Evolutionary conservation across 2,113 vertebrate species (phyloP), one percentile per base, ranked within the genome.

Genomic region (Nannospalax galili): DNA sequence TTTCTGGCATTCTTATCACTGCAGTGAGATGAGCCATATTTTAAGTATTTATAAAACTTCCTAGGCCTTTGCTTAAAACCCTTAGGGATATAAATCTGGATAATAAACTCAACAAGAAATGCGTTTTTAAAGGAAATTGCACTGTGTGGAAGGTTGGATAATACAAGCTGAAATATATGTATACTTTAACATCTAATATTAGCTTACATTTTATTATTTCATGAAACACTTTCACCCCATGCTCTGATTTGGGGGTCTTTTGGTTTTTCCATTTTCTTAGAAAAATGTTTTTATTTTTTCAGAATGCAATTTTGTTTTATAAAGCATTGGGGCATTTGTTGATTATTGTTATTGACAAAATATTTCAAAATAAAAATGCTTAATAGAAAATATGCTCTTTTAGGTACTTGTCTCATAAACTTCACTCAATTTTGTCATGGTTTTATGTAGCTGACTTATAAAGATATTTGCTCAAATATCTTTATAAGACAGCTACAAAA

Each of bases 21-120:
- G 48, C 45, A 74, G 28, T 79, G 60, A 94, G 74, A 91, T 84
- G 75, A 90, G 20, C 78, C 28, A 32, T 80, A 95, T 92, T 95
- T 95, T 89, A 95, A 75, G 65, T 60, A 74, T 95, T 96, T 95
- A 91, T 92, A 88, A 96, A 94, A 42, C 30, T 88, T 95, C 88
- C 74, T 90, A 72, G 81, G 67, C 64, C 48, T 96, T 97, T 92
- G 81, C 64, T 94, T 96, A 91, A 95, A 86, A 42, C 58, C 40
- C 74, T 48, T 6, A 30, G 70, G 75, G 58, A 79, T 86, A 96
- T 86, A 88, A 95, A 82, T 92, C 82, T 93, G 35, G 88, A 91
- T 86, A 86, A 95, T 82, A 95, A 92, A 86, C 42, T 92, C 91
- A 88, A 87, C 52, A 78, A 91, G 56, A 93, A 84, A 87, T 56